Conservation (phyloP, 2,113 vertebrate genomes). For the Myanophis thanlyinensis region DNA sequence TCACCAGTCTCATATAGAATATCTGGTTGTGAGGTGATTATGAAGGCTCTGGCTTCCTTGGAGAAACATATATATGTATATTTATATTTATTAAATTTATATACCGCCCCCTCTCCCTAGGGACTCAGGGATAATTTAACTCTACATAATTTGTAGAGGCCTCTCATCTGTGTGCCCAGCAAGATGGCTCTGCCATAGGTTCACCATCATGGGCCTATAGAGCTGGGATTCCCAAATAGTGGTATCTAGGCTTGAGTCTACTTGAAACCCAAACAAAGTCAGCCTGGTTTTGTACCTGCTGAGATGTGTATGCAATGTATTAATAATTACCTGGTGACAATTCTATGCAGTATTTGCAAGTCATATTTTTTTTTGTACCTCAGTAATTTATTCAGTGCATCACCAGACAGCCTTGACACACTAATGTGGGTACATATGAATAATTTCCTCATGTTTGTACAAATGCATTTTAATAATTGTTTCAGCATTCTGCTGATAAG, state of each 20-base stretch:
- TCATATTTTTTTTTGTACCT: not conserved
- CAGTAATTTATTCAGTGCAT: not conserved
- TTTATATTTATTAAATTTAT: too few relatives aligned
- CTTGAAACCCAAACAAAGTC: not conserved
- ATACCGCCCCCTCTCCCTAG: too few relatives aligned
- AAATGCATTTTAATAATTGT: constrained; percentile 26
- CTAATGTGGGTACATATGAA: constrained; percentile 25
- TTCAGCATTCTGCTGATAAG: constrained; percentile 48
- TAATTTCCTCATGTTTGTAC: not conserved
- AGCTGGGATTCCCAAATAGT: not conserved
- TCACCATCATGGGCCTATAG: too few relatives aligned
- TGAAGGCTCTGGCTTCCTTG: too few relatives aligned
- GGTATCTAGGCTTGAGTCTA: not conserved
- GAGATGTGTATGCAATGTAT: not conserved
- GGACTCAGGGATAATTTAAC: too few relatives aligned
- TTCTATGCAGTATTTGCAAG: not conserved
- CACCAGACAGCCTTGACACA: not conserved
- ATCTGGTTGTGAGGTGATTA: not conserved
- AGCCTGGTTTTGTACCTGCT: not conserved
- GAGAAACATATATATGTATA: too few relatives aligned
- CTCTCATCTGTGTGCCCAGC: too few relatives aligned
- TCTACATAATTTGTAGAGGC: too few relatives aligned
- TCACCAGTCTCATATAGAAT: not conserved
- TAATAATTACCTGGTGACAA: not conserved
- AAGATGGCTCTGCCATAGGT: too few relatives aligned